Conservation (phyloP, 2,888 invertebrate genomes). For the Ectemnius lituratus region DNA sequence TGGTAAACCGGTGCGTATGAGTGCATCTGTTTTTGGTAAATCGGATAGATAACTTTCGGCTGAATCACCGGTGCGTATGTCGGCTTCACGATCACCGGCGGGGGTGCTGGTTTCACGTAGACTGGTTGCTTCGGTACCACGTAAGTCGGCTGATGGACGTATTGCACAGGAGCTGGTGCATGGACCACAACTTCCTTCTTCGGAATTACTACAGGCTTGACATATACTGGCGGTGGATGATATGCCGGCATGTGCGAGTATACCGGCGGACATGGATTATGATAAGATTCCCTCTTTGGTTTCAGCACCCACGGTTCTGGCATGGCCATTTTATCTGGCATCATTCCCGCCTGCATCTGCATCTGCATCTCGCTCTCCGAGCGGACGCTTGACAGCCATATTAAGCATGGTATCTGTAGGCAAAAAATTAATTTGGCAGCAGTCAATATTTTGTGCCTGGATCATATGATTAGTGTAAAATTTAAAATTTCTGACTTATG, state of each 20-base stretch:
- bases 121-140: constrained; percentile 58
- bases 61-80: constrained; percentile 30
- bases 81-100: constrained; percentile 25
- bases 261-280: constrained; percentile 69
- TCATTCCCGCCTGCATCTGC: constrained; percentile 40
- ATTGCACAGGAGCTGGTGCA: constrained; percentile 50
- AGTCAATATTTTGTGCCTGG: neutral
- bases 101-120: constrained; percentile 57
- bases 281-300: constrained; percentile 65
- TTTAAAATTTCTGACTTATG: no score
- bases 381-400: constrained; percentile 69
- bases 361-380: constrained; percentile 56
- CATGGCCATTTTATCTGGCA: constrained; percentile 38
- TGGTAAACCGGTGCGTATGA: constrained; percentile 42
- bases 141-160: constrained; percentile 58
- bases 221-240: constrained; percentile 50
- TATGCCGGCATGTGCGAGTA: constrained; percentile 57
- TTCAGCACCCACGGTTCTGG: constrained; percentile 55
- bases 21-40: constrained; percentile 37
- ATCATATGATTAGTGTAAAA: no score
- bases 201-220: constrained; percentile 60
- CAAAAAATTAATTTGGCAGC: no score
- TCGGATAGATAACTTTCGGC: constrained; percentile 46
- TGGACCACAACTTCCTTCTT: constrained; percentile 48
- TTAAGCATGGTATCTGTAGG: constrained; percentile 65